Conservation (phyloP, 2,888 invertebrate genomes). For the Leptinotarsa peninsularis region DNA sequence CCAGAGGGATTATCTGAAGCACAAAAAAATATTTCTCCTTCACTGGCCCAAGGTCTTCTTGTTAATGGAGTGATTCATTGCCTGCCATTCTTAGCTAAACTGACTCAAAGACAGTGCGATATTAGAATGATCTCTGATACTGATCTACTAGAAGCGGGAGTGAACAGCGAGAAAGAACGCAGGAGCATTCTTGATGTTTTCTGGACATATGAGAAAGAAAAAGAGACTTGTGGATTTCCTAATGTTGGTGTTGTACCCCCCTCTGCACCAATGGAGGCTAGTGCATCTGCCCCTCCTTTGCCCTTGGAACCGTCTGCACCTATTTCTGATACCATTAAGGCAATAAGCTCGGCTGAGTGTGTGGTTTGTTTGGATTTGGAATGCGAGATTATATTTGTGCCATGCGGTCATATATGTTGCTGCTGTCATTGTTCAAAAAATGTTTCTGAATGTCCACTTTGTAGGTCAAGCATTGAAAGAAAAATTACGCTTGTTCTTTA, state of each 20-base stretch:
- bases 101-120: conserved; percentile 69
- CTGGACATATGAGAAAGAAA: conserved; percentile 69
- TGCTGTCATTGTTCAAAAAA: conserved; percentile 77
- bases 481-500: conserved; percentile 69
- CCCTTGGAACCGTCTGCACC: conserved; percentile 58
- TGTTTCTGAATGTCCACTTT: conserved; percentile 81
- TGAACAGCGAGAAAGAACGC: conserved; percentile 71
- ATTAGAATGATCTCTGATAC: conserved; percentile 70
- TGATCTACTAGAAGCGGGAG: conserved; percentile 72
- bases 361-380: conserved; percentile 84
- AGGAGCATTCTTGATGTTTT: conserved; percentile 74
- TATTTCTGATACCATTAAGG: conserved; percentile 59
- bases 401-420: conserved; percentile 89
- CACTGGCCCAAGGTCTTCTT: conserved; percentile 76
- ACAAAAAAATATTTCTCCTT: conserved; percentile 74
- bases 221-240: conserved; percentile 14
- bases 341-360: conserved; percentile 74
- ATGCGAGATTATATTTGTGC: conserved; percentile 85
- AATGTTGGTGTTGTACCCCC: not conserved
- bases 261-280: conserved; percentile 8
- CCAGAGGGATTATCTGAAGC: conserved; percentile 76
- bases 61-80: conserved; percentile 81
- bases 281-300: conserved; percentile 54
- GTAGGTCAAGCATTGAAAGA: conserved; percentile 77
- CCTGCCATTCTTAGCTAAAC: conserved; percentile 78